Percentiles rank a stretch among this genome's conserved stretches.
Conservation (phyloP, 2,113 vertebrate species). For the Aegithalos caudatus region DNA sequence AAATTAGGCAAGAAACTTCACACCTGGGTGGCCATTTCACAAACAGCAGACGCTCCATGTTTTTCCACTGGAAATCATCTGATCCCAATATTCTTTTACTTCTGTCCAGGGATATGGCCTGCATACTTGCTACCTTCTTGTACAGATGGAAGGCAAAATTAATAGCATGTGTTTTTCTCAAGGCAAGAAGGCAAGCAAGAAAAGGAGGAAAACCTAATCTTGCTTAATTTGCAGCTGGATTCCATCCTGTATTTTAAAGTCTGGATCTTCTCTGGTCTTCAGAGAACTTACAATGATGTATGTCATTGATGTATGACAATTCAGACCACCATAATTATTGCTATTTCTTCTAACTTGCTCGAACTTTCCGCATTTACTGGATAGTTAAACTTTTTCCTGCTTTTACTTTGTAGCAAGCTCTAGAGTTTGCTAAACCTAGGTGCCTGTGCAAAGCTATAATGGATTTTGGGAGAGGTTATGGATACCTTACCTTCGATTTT, state of each 20-base stretch:
- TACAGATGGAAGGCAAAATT: constrained; percentile 12
- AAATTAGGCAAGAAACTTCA: background rate
- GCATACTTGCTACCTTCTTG: background rate
- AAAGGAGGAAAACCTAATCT: constrained; percentile 15
- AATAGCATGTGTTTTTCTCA: constrained; percentile 22
- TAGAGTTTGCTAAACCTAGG: background rate
- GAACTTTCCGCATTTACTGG: background rate
- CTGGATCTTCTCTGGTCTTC: background rate
- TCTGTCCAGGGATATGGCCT: background rate
- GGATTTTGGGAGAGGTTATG: background rate
- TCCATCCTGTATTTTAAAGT: background rate
- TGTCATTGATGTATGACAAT: background rate
- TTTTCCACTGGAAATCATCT: background rate
- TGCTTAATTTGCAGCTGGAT: constrained; percentile 19
- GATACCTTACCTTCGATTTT: background rate
- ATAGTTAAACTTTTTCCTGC: background rate
- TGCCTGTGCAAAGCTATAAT: background rate
- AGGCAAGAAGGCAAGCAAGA: constrained; percentile 12
- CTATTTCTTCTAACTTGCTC: background rate
- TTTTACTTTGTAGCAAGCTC: background rate
- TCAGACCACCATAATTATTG: background rate
- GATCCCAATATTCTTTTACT: background rate
- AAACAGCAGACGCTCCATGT: background rate
- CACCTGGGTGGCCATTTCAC: background rate
- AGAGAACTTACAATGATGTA: background rate